A percentile compares a stretch with the other conserved stretches of the same genome.
Conservation (phyloP, 2,888 invertebrate species). For the Athalia rosae region DNA sequence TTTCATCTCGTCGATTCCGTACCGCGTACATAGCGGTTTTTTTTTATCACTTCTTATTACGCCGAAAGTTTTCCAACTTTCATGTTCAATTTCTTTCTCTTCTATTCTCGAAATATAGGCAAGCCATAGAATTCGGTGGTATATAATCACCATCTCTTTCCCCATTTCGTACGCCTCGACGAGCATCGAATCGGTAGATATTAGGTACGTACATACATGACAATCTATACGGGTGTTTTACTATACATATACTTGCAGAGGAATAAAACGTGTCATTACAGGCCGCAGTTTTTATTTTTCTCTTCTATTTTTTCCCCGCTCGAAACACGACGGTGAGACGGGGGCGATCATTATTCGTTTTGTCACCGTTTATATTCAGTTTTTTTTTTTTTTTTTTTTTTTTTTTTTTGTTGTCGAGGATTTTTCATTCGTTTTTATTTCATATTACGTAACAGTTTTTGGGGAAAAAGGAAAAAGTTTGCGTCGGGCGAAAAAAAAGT, state of each 20-base stretch:
- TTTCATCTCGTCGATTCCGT: constrained; percentile 27
- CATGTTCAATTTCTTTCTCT: background rate
- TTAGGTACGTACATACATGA: too few relatives aligned
- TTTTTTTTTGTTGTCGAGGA: background rate
- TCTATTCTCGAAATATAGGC: constrained; percentile 16
- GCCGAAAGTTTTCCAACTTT: constrained; percentile 37
- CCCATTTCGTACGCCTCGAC: constrained; percentile 16
- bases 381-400: background rate
- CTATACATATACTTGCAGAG: background rate
- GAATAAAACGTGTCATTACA: constrained; percentile 6
- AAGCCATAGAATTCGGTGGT: constrained; percentile 18
- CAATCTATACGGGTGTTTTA: constrained; percentile 9
- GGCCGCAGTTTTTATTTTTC: background rate
- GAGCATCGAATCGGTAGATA: constrained; percentile 5
- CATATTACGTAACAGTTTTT: too few relatives aligned
- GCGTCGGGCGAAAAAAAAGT: background rate
- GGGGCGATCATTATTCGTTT: constrained; percentile 4
- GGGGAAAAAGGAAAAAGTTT: constrained; percentile 13
- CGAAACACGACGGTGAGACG: background rate
- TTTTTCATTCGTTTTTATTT: too few relatives aligned
- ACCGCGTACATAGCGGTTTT: background rate
- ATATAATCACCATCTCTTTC: constrained; percentile 15
- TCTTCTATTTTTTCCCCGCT: background rate
- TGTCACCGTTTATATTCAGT: background rate
- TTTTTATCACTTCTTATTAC: constrained; percentile 14